Evolutionary conservation across 2,797 vertebrate genomes (phyloP), one percentile per base, ranked within the genome.

Genomic region (Hydrocynus forskahlii): DNA sequence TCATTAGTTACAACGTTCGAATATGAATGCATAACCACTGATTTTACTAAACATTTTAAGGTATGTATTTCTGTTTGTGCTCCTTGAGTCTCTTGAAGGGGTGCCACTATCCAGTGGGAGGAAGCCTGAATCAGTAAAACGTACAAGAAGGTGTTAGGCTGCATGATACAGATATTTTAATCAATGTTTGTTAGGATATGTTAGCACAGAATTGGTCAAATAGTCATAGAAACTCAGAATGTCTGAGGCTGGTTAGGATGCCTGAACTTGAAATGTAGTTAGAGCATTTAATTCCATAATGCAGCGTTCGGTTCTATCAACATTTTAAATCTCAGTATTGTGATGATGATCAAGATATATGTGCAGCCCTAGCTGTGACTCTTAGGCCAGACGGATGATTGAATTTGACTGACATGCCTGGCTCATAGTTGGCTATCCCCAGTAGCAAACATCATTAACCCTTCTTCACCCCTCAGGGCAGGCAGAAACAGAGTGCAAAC

Each of bases 331-430:
- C n/a, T 29, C 57, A 48, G 38, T 16, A 79, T 10, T 17, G 63
- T 63, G 43, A 55, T 23, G 25, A 63, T 9, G 17, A 81, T 23
- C 67, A 50, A 75, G 17, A 87, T 79, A 86, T 7, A 2, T 66
- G 29, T 64, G 63, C 63, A 62, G 72, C 21, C 66, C 59, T 78
- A 80, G 64, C 38, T 67, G 35, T 70, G 52, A n/a, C 25, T 71
- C 76, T 59, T 71, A 68, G 73, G 80, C 78, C 59, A 64, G 82
- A 77, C 68, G 76, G 79, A 23, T 23, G 59, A 60, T 75, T 83
- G 59, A 85, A 86, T 87, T 82, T 84, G 86, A 87, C 80, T 77
- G 77, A 90, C 86, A 85, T 82, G 68, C 71, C 83, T 85, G 72
- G 84, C 83, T 63, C 38, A 55, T 68, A 59, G 76, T 50, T 43